A percentile compares a stretch with the other conserved stretches of the same genome.
Conservation (phyloP, 2,888 invertebrate species). For the Drosophila recens region DNA sequence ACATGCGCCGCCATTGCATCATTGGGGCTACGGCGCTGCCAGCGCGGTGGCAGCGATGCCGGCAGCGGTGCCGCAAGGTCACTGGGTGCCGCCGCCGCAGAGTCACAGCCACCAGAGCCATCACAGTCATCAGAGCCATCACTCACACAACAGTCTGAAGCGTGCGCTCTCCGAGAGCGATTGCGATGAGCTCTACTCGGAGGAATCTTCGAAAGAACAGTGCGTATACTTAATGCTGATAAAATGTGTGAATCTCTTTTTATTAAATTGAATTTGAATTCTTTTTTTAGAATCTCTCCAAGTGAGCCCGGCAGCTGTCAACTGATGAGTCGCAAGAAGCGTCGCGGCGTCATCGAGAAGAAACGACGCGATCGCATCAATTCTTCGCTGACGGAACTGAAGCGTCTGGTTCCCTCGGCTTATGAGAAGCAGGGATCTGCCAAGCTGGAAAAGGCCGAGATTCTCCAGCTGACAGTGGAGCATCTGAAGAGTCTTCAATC, state of each 20-base stretch:
- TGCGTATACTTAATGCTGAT: constrained; percentile 86
- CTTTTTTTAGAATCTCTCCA: constrained; percentile 89
- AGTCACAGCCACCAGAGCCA: constrained; percentile 67
- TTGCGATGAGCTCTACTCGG: constrained; percentile 95
- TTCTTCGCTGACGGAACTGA: constrained; percentile 95
- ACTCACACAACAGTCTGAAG: constrained; percentile 86
- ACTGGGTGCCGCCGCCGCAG: constrained; percentile 85
- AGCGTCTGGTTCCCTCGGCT: constrained; percentile 97
- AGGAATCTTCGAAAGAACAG: constrained; percentile 95
- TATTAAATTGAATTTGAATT: background rate
- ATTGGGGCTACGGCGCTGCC: constrained; percentile 88
- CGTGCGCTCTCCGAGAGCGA: constrained; percentile 94
- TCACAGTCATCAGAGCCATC: constrained; percentile 51
- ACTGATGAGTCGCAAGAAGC: constrained; percentile 93
- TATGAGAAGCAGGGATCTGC: constrained; percentile 99
- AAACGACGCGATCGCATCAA: constrained; percentile 98
- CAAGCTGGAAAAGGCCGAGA: constrained; percentile 98
- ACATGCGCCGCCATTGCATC: constrained; percentile 86
- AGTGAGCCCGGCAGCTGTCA: constrained; percentile 91
- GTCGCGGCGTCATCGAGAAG: constrained; percentile 98
- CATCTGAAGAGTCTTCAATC: constrained; percentile 96
- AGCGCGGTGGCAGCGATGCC: constrained; percentile 81
- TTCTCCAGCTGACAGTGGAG: constrained; percentile 98
- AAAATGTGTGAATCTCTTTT: background rate
- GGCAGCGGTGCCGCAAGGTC: constrained; percentile 85